Evolutionary conservation across 2,888 invertebrate genomes (phyloP), one percentile per base, ranked within the genome.

Genomic region (Galeruca laticollis): DNA sequence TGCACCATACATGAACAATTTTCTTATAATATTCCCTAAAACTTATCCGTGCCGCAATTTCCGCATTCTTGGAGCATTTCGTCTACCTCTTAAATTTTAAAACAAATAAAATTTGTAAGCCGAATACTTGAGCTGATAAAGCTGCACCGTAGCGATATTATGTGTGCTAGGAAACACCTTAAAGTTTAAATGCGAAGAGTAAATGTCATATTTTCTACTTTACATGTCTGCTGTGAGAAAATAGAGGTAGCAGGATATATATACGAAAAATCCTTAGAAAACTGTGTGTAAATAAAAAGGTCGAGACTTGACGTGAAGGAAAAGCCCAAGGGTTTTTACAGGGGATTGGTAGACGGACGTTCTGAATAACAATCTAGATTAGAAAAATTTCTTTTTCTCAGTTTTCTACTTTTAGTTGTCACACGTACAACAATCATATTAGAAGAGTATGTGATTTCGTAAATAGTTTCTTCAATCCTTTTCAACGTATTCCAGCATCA

Each of bases 191-290:
- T 75, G 68, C 78, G 68, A 73, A 76, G 67, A 73, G 76, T 75
- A 77, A 77, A 78, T 76, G 76, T 77, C 76, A 78, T 79, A 78
- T 78, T 77, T 79, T 75, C 76, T 76, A 69, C 76, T 78, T 79
- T 78, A 73, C 74, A 76, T 75, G 78, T 74, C 74, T 76, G 68
- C 69, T 71, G 69, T 72, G 62, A 65, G 73, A 69, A 69, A 70
- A 60, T 51, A 66, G 52, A 57, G 56, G 66, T 57, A 52, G 54
- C 43, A 69, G 74, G 72, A 69, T 18, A 73, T 62, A 68, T 18
- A 47, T 47, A 15, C 71, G 70, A 75, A 73, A 75, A 77, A 76
- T 75, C 67, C 69, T 64, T 52, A 67, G 61, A 63, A 73, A 66
- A 68, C 68, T 60, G 60, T 62, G 66, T 65, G 74, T 70, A 77